Base-by-base conservation (phyloP, 2,797 vertebrate species). In the Petrocephalus schoutedeni region DNA sequence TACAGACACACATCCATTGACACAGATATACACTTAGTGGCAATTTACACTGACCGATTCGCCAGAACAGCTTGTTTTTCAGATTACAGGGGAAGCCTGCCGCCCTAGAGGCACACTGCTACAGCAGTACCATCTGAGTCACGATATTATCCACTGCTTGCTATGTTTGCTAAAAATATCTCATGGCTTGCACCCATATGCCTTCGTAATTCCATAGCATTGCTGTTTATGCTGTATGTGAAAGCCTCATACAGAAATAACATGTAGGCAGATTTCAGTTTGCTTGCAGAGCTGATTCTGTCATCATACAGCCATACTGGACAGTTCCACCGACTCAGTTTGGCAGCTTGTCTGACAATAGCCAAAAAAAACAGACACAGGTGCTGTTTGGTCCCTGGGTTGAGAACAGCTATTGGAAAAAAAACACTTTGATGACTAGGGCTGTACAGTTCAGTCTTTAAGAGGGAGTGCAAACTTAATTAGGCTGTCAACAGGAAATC, bases 201-300 rank as follows among this genome's bases (percentile, higher is more conserved):
- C 5, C 19, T 80, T 54, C 54, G 4, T 56, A 85, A 7, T 85
- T 36, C 83, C 74, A 16, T 56, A 85, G 12, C 32, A 7, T 23
- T 56, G 51, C 16, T 85, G 23, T 23, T 56, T 28, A 28, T 28
- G 82, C 82, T 49, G 51, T 83, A 53, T 12, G n/a, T 54, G 53
- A 57, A 7, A 23, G 36, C 2, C 45, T 74, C 41, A 6, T 19
- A 49, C 14, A 12, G 58, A 67, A 28, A 80, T 84, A 88, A 87
- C 87, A 90, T 88, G 89, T 57, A 89, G 58, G 57, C 16, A 71
- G 58, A 21, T 23, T 45, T 23, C 59, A 53, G 21, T 45, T 49
- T 23, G 1, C 51, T 87, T 87, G 87, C 83, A 36, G 16, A 28
- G 19, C 23, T 84, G 49, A 12, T 54, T 57, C 51, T 54, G 12